Conservation (phyloP, 2,888 invertebrate species). For the Cancer borealis region DNA sequence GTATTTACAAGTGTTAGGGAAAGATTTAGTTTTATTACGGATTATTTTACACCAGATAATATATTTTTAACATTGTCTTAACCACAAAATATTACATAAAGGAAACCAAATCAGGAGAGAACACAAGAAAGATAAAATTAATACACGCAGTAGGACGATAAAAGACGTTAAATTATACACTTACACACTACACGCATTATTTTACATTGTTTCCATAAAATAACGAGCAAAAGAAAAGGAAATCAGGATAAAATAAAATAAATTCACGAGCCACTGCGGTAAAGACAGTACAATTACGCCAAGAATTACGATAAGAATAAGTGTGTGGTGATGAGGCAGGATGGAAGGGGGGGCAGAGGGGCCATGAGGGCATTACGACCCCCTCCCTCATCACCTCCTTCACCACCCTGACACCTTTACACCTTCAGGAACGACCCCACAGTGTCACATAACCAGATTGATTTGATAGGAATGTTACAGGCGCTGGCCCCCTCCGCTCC, state of each 20-base stretch:
- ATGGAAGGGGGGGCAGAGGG: neutral
- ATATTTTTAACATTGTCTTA: neutral
- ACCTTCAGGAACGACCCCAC: neutral
- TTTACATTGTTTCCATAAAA: neutral
- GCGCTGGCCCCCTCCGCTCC: neutral
- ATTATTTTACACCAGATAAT: neutral
- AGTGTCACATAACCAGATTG: neutral
- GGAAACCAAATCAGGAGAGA: neutral
- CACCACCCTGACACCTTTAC: neutral
- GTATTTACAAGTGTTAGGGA: neutral
- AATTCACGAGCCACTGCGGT: no score
- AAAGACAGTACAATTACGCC: neutral
- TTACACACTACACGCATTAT: neutral
- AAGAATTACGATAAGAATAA: neutral
- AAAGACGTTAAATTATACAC: neutral
- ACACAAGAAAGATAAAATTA: neutral
- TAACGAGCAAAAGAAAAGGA: neutral
- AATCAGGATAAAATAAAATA: neutral
- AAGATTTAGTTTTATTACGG: neutral
- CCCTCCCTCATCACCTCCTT: neutral
- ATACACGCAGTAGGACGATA: neutral
- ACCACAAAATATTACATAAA: neutral
- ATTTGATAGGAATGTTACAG: neutral
- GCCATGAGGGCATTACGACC: neutral
- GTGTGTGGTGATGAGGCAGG: neutral